Evolutionary conservation across 2,797 vertebrate species (phyloP), one percentile per base, ranked within the genome.

Genomic region (Darevskia mixta): DNA sequence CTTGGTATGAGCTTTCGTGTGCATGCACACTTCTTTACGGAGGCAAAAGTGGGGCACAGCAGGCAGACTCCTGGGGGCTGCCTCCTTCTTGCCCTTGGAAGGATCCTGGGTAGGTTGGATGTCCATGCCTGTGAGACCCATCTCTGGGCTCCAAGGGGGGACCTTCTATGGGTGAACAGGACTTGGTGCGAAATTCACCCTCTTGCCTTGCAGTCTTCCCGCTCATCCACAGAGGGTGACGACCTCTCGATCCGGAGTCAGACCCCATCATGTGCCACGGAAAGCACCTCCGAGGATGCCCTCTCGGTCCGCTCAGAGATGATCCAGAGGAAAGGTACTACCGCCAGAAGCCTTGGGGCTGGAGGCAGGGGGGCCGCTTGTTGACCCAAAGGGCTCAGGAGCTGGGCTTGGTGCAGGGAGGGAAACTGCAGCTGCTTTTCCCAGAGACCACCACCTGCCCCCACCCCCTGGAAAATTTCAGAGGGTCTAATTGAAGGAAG

Each of bases 251-350:
- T 97, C 94, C 97, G 95, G 90, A 98, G 98, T 93, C 95, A 96
- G 91, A 89, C 95, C 0, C 91, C 95, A 5, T 96, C 97, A 29
- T 97, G 96, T 81, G 93, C 96, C 8, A 95, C 95, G 0, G 97
- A 97, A 90, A 96, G 92, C 91, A 85, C 95, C 0, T 96, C 97
- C 0, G 97, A 97, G 89, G 97, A 97, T 0, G 96, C 97, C 0
- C 95, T 97, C 55, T 97, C 96, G 17, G 92, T 97, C 92, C 97
- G 97, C 72, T 97, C 97, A 0, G 97, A 97, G 96, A 97, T 97
- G 97, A 97, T 97, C 93, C 97, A 97, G 91, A 91, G 97, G 87
- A 97, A 96, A 97, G 97, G 97, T 97, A 80, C 61, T 5, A 0
- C 15, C 55, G 7, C 9, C 66, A 43, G 58, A 1, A 1, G 0